Evolutionary conservation across 1,140 invertebrate genomes (phyloP).

Genomic region (Euglossa dilemma): DNA sequence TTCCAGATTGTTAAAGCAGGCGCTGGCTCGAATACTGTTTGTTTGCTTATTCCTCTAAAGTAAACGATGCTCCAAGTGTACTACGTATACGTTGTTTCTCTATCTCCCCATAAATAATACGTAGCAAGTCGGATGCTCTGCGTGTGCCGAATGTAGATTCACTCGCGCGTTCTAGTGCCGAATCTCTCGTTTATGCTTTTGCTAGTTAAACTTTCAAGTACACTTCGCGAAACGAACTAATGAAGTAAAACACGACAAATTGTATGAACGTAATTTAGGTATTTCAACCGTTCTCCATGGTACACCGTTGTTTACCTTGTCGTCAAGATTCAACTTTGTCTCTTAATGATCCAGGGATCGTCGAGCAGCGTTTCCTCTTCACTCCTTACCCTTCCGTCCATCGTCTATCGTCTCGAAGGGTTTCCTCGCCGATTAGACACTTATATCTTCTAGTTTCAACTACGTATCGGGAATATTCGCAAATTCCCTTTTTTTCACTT

Average conservation of each 20-base stretch:
- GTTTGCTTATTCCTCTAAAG: constrained; percentile 61
- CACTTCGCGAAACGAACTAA: constrained; percentile 8
- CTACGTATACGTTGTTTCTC: constrained; percentile 48
- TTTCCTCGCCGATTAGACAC: background rate
- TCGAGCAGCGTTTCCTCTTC: too few species aligned
- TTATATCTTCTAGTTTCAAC: too few species aligned
- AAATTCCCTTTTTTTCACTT: too few species aligned
- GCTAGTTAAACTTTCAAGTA: constrained; percentile 11
- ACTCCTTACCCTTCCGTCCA: background rate
- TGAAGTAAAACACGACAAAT: constrained; percentile 16
- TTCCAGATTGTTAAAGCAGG: constrained; percentile 58
- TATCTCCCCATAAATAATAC: constrained; percentile 57
- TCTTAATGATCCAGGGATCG: constrained; percentile 9
- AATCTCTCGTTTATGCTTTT: constrained; percentile 20
- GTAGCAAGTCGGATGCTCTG: constrained; percentile 5
- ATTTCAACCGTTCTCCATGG: background rate
- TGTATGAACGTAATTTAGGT: constrained; percentile 4
- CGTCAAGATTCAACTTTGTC: constrained; percentile 14
- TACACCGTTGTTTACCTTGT: background rate
- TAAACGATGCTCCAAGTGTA: constrained; percentile 55
- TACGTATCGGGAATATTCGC: too few species aligned
- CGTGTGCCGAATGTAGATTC: constrained; percentile 20
- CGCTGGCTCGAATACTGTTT: constrained; percentile 47
- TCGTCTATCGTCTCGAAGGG: background rate
- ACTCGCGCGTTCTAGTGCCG: background rate